A percentile compares a stretch with the other conserved stretches of the same genome.
Evolutionary conservation across 2,113 vertebrate species (phyloP).

Genomic region (Coreoperca whiteheadi): DNA sequence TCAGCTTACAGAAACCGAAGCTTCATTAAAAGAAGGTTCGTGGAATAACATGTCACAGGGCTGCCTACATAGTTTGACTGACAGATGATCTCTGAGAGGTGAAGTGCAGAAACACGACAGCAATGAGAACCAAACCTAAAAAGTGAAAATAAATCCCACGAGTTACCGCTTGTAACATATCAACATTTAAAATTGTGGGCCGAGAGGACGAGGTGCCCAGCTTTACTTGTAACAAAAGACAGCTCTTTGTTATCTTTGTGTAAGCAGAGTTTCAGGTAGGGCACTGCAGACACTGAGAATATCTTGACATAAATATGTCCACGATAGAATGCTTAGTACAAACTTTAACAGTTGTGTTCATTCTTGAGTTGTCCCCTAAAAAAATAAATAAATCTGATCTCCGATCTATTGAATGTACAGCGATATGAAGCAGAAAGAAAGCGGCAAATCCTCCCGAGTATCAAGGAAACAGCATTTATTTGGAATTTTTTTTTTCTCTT

Average conservation of each 20-base stretch:
- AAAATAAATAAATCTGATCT: too few relatives aligned
- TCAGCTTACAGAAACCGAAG: constrained; percentile 30
- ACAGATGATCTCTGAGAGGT: neutral
- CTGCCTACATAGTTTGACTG: neutral
- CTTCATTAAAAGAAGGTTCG: neutral
- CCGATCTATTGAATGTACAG: too few relatives aligned
- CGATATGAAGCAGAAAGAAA: neutral
- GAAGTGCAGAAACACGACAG: neutral
- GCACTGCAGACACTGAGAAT: neutral
- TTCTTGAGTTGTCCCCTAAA: neutral
- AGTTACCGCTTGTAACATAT: neutral
- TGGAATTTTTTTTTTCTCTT: neutral
- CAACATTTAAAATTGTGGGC: neutral
- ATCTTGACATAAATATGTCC: neutral
- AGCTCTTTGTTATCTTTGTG: neutral
- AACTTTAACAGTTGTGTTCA: neutral
- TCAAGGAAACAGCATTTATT: neutral
- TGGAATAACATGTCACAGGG: constrained; percentile 6
- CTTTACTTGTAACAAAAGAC: neutral
- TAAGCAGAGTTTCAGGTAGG: neutral
- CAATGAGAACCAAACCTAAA: neutral
- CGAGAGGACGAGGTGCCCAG: neutral
- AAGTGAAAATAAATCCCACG: neutral
- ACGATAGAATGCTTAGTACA: neutral
- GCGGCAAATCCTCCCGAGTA: neutral